These are phyloP conservation scores for Corapipo altera DNA, from an alignment of 2,113 vertebrate genomes.

Conservation along the genomic window DNA sequence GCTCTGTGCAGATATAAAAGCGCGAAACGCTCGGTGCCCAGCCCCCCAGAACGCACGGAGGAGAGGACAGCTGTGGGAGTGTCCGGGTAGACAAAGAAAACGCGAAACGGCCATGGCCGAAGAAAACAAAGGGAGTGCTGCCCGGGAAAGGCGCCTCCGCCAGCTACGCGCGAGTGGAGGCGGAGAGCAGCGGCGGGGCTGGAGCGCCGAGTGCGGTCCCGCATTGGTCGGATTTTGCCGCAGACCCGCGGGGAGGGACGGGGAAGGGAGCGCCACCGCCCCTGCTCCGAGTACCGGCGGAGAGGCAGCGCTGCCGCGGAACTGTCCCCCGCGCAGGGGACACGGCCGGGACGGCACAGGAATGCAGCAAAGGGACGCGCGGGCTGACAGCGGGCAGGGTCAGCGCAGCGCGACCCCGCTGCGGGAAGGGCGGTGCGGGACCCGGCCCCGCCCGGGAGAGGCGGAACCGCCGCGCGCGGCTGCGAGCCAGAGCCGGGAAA, in stretches of 20 bases:
- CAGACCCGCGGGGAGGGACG: not conserved
- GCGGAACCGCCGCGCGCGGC: too few species aligned
- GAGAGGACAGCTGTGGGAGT: accelerated
- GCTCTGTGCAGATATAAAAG: accelerated
- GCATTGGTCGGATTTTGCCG: slow-evolving; percentile 48
- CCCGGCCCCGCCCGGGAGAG: too few species aligned
- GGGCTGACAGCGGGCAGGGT: not conserved
- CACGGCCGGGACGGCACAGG: accelerated
- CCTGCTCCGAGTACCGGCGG: accelerated
- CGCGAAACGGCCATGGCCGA: accelerated
- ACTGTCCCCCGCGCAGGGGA: too few species aligned
- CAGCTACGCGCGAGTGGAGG: accelerated
- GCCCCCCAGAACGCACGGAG: accelerated
- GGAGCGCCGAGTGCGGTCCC: accelerated
- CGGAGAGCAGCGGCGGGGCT: not conserved
- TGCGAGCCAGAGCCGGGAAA: accelerated
- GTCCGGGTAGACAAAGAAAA: accelerated
- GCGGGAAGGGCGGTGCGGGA: accelerated
- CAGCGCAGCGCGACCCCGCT: not conserved
- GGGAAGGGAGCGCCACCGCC: not conserved
- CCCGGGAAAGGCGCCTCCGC: accelerated
- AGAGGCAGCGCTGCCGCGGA: too few species aligned
- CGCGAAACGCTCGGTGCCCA: accelerated
- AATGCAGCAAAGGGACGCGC: not conserved
- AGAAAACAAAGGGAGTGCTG: not conserved